Percentiles rank a stretch among this genome's conserved stretches.
These are phyloP conservation scores for Drosophila seclusa DNA, from an alignment of 2,888 invertebrate species.

Conservation along the genomic window DNA sequence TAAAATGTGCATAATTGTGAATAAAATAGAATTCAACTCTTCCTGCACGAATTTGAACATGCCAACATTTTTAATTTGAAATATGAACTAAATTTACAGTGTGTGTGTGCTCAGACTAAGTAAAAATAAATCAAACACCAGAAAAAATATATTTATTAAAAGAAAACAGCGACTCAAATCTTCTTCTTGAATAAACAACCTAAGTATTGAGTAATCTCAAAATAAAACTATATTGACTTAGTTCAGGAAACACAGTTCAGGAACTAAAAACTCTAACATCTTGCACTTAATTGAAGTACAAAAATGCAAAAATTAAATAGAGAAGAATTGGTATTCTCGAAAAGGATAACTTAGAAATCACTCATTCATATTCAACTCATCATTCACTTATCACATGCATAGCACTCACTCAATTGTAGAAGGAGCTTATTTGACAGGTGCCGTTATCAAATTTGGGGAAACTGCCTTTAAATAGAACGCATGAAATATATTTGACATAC, in stretches of 20 bases:
- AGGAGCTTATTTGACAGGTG: conserved; percentile 30
- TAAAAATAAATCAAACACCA: neutral
- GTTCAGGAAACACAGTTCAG: neutral
- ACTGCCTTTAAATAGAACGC: conserved; percentile 26
- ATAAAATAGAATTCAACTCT: neutral
- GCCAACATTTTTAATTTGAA: neutral
- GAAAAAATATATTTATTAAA: neutral
- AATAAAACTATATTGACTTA: neutral
- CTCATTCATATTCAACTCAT: neutral
- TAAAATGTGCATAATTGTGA: neutral
- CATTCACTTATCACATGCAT: conserved; percentile 10
- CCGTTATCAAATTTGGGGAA: conserved; percentile 36
- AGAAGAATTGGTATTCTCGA: neutral
- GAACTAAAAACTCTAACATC: neutral
- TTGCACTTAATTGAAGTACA: neutral
- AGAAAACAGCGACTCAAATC: neutral
- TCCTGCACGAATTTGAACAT: neutral
- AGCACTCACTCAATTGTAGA: conserved; percentile 5
- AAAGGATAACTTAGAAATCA: neutral
- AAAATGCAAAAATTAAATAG: neutral
- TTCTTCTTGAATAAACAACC: neutral
- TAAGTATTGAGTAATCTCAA: neutral
- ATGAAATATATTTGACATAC: conserved; percentile 20
- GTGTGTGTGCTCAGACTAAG: neutral
- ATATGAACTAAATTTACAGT: neutral